Base-by-base conservation (phyloP, 2,888 invertebrate genomes). In the Hipparchia sbordonii region DNA sequence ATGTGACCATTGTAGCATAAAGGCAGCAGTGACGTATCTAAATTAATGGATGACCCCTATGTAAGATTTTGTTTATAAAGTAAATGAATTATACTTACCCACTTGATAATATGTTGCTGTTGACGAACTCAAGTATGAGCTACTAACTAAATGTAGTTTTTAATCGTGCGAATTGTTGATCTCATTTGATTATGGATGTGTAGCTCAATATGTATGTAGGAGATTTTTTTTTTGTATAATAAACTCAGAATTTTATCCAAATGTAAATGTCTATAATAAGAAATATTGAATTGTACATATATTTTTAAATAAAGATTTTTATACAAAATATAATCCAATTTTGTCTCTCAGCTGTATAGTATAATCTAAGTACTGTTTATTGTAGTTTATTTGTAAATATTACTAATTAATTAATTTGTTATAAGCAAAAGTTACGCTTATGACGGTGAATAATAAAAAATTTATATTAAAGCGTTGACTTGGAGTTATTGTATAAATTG, bases 201-300 rank as follows among this genome's bases (percentile, higher is more conserved):
- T 91, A 92, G 92, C 92, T 92, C 92, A 92, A 92, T 91, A 85
- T 90, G 85, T 91, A 85, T 89, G 85, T 90, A 90, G 85, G 86
- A 84, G 83, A 75, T 84, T 77, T 83, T 85, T 84, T 84, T 77
- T 78, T 79, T 89, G 88, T 91, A 89, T 84, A 80, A 86, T 86
- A 87, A 86, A 89, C 80, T 81, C 80, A 81, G 79, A 82, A 80
- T 80, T 88, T 88, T 88, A 89, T 87, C 85, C 87, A 82, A 86
- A 85, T 89, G 87, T 87, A 87, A 87, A 90, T 90, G 85, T 88
- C 84, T 89, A 86, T 83, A 88, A 82, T 91, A 91, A 87, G 89
- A 87, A 82, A 85, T 88, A 87, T 87, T 87, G 85, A 85, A 86
- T 84, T 88, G 85, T 91, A 90, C 89, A 91, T 91, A 90, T 90